phyloP scores from a whole-genome alignment of 1,140 invertebrate species.

The Brachionus asplanchnoidis region DNA sequence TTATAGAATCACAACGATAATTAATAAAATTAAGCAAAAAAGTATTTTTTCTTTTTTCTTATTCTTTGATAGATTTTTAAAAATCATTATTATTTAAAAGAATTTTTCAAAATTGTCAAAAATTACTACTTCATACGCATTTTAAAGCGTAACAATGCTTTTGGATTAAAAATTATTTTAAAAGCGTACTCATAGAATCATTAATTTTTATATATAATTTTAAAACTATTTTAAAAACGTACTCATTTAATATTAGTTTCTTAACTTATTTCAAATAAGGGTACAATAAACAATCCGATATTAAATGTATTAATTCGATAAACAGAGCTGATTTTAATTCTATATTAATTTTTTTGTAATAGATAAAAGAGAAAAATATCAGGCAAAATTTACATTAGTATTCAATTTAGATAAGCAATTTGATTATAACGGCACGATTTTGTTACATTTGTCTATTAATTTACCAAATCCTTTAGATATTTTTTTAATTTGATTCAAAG shows the following conservation, averaged over 20 bases:
- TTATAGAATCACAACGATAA: background rate
- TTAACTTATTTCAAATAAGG: no score
- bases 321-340: background rate
- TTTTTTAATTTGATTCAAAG: background rate
- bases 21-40: background rate
- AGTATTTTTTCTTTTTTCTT: background rate
- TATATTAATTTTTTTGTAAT: background rate
- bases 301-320: background rate
- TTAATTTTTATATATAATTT: no score
- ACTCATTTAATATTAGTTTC: no score
- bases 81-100: no score
- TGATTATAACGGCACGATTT: background rate
- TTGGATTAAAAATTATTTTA: no score
- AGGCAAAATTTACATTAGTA: background rate
- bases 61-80: background rate
- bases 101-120: no score
- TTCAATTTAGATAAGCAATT: background rate
- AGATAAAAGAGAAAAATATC: background rate
- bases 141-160: no score
- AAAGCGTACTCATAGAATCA: no score
- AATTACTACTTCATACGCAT: no score
- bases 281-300: no score
- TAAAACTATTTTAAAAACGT: no score
- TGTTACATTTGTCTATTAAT: background rate
- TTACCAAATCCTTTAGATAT: background rate